phyloP scores from a whole-genome alignment of 2,888 invertebrate genomes.

The Parelbella ahira region DNA sequence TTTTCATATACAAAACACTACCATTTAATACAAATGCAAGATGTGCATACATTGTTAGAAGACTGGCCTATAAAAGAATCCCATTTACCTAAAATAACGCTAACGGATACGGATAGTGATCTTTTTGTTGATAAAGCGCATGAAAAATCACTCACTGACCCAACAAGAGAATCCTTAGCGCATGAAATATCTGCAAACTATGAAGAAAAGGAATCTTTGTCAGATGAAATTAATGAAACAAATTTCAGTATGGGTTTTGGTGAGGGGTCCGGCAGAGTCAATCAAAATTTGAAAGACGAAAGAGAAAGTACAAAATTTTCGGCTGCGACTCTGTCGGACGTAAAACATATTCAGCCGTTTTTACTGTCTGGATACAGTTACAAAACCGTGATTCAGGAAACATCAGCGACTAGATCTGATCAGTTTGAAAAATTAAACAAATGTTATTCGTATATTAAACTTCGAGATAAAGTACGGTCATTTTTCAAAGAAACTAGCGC shows the following conservation, averaged over 20 bases:
- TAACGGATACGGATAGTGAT: conserved; percentile 32
- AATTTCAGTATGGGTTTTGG: conserved; percentile 80
- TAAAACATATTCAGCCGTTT: conserved; percentile 77
- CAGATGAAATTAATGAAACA: conserved; percentile 47
- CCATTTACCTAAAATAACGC: conserved; percentile 9
- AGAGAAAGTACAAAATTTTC: conserved; percentile 63
- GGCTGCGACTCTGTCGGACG: conserved; percentile 82
- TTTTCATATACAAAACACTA: conserved; percentile 63
- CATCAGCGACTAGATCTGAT: conserved; percentile 34
- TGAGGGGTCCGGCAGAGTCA: conserved; percentile 81
- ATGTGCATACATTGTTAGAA: conserved; percentile 44
- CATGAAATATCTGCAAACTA: conserved; percentile 55
- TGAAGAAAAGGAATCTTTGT: conserved; percentile 38
- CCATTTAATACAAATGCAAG: conserved; percentile 53
- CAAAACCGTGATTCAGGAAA: conserved; percentile 31
- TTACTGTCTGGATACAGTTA: conserved; percentile 53
- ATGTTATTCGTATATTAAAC: conserved; percentile 45
- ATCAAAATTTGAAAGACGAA: conserved; percentile 65
- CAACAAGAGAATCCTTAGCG: conserved; percentile 47
- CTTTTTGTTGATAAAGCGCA: conserved; percentile 43
- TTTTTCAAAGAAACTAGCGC: conserved; percentile 55
- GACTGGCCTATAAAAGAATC: conserved; percentile 53
- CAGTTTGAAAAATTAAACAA: conserved; percentile 43
- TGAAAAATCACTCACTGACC: conserved; percentile 37
- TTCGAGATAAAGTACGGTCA: conserved; percentile 55